These are phyloP conservation scores for Spinibarbus caldwelli DNA, from an alignment of 2,797 vertebrate genomes.

Conservation along the genomic window DNA sequence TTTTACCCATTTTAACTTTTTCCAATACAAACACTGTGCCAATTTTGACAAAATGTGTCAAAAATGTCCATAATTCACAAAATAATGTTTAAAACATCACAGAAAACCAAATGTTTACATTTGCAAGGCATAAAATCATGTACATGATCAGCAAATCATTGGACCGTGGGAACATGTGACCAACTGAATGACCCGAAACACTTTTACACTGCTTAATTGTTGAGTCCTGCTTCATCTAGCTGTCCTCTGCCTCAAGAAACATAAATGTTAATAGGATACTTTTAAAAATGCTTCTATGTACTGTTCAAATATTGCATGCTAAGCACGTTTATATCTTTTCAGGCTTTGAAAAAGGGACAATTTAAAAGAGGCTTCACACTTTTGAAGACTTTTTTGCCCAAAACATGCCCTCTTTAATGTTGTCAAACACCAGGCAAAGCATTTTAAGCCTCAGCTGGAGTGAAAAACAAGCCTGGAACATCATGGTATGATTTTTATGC, in stretches of 20 bases:
- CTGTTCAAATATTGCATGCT: slow-evolving; percentile 54
- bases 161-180: neutral
- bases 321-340: slow-evolving; percentile 62
- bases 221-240: neutral
- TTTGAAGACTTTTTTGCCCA: slow-evolving; percentile 46
- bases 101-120: neutral
- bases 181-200: neutral
- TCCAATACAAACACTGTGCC: neutral
- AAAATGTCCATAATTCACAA: neutral
- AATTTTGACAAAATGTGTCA: neutral
- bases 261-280: slow-evolving; percentile 55
- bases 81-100: neutral
- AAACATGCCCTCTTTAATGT: slow-evolving; percentile 53
- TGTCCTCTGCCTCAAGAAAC: neutral
- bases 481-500: slow-evolving; percentile 45
- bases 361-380: slow-evolving; percentile 20
- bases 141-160: neutral
- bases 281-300: slow-evolving; percentile 48
- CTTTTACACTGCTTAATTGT: neutral
- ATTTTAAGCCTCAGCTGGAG: slow-evolving; percentile 41
- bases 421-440: slow-evolving; percentile 40
- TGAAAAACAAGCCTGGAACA: slow-evolving; percentile 44
- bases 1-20: too few species aligned
- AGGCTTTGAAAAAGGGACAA: slow-evolving; percentile 23
- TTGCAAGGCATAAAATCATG: neutral